Conservation (phyloP, 1,140 invertebrate species). For the Diploscapter pachys region DNA sequence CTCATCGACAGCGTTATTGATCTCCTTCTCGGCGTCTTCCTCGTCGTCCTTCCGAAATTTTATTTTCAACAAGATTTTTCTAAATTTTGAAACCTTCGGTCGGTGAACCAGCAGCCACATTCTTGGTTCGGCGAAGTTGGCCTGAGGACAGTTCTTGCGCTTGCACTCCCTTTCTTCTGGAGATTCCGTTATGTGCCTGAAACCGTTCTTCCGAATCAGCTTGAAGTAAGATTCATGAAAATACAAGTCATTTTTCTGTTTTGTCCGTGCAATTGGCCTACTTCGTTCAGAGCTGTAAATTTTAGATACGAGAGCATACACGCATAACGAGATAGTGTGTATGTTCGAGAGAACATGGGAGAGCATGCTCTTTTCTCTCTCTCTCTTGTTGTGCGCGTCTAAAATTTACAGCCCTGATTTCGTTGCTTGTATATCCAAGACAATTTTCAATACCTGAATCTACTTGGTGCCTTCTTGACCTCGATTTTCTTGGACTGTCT, state of each 20-base stretch:
- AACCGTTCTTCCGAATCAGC: not conserved
- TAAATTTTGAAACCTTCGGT: not conserved
- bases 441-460: too few relatives aligned
- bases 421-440: too few relatives aligned
- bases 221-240: too few relatives aligned
- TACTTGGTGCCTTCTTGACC: too few relatives aligned
- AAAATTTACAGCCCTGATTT: too few relatives aligned
- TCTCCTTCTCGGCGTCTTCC: slow-evolving; percentile 8
- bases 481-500: too few relatives aligned
- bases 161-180: slow-evolving; percentile 7
- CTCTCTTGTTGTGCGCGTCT: not conserved
- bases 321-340: too few relatives aligned
- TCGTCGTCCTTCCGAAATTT: slow-evolving; percentile 7
- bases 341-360: not conserved
- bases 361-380: slow-evolving; percentile 3
- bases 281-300: too few relatives aligned
- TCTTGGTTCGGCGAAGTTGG: slow-evolving; percentile 23
- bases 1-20: slow-evolving; percentile 13
- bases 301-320: too few relatives aligned
- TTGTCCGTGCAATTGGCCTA: too few relatives aligned
- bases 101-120: slow-evolving; percentile 11
- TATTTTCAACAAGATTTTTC: not conserved
- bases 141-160: slow-evolving; percentile 22
- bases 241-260: too few relatives aligned
- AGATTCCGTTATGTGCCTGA: slow-evolving; percentile 13